These are phyloP conservation scores for Antigone vipio DNA, from an alignment of 2,113 vertebrate genomes.

Conservation along the genomic window DNA sequence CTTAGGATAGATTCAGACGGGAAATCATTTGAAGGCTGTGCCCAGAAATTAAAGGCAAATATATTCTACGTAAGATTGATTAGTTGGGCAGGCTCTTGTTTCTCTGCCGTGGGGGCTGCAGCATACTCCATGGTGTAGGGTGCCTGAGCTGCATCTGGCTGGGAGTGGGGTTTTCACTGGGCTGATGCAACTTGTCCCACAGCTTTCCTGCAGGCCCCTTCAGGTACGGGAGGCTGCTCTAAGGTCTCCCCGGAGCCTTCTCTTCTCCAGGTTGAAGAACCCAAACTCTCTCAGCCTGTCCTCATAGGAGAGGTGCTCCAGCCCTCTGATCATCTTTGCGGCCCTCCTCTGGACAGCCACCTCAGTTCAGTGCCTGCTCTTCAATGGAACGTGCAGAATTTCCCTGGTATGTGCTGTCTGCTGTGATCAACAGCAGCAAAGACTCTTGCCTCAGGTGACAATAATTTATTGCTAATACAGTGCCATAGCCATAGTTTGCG, in stretches of 20 bases:
- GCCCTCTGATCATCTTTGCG: no score
- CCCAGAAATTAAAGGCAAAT: neutral
- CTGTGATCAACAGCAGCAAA: neutral
- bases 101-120: accelerated
- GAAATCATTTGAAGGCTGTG: neutral
- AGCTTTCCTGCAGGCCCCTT: no score
- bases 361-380: neutral
- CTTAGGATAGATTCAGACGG: neutral
- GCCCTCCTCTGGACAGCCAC: no score
- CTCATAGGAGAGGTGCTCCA: no score
- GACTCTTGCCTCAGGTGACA: neutral
- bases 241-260: no score
- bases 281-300: no score
- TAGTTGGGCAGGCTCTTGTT: neutral
- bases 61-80: accelerated
- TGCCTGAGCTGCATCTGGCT: neutral
- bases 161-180: neutral
- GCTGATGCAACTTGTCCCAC: neutral
- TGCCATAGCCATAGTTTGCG: neutral
- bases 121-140: accelerated
- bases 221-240: no score
- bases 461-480: neutral
- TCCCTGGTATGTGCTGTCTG: neutral
- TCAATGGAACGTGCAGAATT: neutral
- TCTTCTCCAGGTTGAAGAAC: no score